These are phyloP conservation scores for Crepidodera aurea DNA, from an alignment of 2,888 invertebrate genomes.

Conservation along the genomic window DNA sequence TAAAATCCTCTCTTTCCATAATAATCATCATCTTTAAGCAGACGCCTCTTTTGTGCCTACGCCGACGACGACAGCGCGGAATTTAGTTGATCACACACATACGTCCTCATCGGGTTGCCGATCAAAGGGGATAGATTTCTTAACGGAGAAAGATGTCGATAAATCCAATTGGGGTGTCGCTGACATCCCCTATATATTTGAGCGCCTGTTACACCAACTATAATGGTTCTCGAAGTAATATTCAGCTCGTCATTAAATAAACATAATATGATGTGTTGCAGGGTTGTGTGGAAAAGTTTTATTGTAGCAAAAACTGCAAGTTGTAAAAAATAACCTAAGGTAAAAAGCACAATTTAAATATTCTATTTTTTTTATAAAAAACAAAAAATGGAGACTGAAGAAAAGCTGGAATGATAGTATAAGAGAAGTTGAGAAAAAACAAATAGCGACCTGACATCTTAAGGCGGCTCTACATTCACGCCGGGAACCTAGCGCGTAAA, in stretches of 20 bases:
- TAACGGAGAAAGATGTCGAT: slow-evolving; percentile 18
- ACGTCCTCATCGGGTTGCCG: slow-evolving; percentile 1
- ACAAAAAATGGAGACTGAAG: too few relatives aligned
- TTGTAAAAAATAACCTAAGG: too few relatives aligned
- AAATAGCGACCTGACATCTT: too few relatives aligned
- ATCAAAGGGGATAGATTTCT: slow-evolving; percentile 23
- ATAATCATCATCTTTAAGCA: slow-evolving; percentile 7
- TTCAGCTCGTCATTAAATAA: slow-evolving; percentile 20
- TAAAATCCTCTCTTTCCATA: slow-evolving; percentile 2
- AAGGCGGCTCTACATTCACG: too few relatives aligned
- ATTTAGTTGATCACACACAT: slow-evolving; percentile 17
- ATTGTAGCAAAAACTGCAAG: too few relatives aligned
- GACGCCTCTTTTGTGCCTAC: neutral
- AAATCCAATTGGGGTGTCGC: slow-evolving; percentile 29
- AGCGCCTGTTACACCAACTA: slow-evolving; percentile 19
- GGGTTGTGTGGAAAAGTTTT: too few relatives aligned
- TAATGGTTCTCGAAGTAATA: slow-evolving; percentile 24
- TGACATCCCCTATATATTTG: slow-evolving; percentile 19
- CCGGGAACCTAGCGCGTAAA: too few relatives aligned
- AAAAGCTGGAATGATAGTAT: too few relatives aligned
- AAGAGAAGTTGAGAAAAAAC: too few relatives aligned
- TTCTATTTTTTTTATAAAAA: too few relatives aligned
- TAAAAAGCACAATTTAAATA: too few relatives aligned
- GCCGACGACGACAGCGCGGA: neutral
- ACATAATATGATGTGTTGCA: too few relatives aligned